Evolutionary conservation across 2,113 vertebrate species (phyloP).

Genomic region (Erythrolamprus reginae): DNA sequence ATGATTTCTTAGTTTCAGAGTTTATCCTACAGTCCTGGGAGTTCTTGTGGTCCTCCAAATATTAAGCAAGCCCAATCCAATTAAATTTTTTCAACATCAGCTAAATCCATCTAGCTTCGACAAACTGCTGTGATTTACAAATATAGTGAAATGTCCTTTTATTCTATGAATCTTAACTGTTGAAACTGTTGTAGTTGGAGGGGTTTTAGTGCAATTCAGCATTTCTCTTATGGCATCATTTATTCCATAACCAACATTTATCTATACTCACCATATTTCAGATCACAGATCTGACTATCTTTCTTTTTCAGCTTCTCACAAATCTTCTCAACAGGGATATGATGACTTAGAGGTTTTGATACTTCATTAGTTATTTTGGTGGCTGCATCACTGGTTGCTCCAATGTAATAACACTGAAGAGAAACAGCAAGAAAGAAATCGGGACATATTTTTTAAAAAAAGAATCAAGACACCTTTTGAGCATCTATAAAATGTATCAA

Average conservation of each 20-base stretch:
- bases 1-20: background rate
- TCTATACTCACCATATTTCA: conserved; percentile 85
- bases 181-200: background rate
- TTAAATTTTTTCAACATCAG: background rate
- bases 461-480: background rate
- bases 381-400: conserved; percentile 91
- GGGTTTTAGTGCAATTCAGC: background rate
- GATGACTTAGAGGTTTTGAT: conserved; percentile 89
- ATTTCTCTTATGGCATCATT: background rate
- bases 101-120: background rate
- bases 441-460: background rate
- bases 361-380: conserved; percentile 97
- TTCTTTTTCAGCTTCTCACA: conserved; percentile 98
- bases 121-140: background rate
- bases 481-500: background rate
- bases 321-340: conserved; percentile 90
- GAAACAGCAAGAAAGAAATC: conserved; percentile 8
- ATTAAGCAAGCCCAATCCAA: background rate
- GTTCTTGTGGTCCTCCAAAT: background rate
- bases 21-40: background rate
- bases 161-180: background rate
- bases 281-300: conserved; percentile 94
- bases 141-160: background rate
- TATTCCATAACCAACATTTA: background rate
- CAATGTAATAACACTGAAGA: conserved; percentile 93